Percentiles rank a stretch among this genome's conserved stretches.
phyloP scores from a whole-genome alignment of 2,113 vertebrate species.

The Anoura caudifer region DNA sequence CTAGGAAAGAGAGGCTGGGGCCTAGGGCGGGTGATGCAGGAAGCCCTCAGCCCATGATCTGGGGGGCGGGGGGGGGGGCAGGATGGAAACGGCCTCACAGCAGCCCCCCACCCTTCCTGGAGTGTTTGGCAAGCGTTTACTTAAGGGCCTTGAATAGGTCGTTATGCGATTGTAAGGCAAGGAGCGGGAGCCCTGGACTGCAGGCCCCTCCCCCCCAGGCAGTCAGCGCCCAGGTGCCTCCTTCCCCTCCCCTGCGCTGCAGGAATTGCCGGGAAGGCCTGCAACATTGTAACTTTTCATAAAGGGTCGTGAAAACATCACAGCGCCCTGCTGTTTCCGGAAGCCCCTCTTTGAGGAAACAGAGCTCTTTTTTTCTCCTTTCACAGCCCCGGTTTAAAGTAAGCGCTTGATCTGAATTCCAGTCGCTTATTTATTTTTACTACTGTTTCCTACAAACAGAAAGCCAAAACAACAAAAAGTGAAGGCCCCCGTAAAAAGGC shows the following conservation, averaged over 20 bases:
- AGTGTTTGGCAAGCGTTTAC: too few relatives aligned
- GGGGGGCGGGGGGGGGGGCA: too few relatives aligned
- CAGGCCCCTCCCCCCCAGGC: too few relatives aligned
- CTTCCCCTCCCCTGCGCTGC: neutral
- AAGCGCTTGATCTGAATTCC: neutral
- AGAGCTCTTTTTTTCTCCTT: neutral
- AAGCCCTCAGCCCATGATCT: too few relatives aligned
- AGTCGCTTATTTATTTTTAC: neutral
- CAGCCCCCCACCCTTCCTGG: too few relatives aligned
- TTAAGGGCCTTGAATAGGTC: too few relatives aligned
- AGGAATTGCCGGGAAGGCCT: neutral
- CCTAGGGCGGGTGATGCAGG: too few relatives aligned
- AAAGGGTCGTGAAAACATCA: neutral
- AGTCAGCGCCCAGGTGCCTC: neutral
- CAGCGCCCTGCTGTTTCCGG: accelerated
- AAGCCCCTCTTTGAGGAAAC: neutral
- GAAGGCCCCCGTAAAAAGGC: neutral
- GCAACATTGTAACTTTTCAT: neutral
- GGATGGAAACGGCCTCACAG: too few relatives aligned
- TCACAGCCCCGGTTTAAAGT: neutral
- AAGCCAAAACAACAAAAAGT: neutral
- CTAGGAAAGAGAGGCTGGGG: too few relatives aligned
- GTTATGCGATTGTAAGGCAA: too few relatives aligned
- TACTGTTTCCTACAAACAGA: neutral
- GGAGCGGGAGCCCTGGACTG: too few relatives aligned